Base-by-base conservation (phyloP, 2,888 invertebrate genomes). In the Malthinus flaveolus region DNA sequence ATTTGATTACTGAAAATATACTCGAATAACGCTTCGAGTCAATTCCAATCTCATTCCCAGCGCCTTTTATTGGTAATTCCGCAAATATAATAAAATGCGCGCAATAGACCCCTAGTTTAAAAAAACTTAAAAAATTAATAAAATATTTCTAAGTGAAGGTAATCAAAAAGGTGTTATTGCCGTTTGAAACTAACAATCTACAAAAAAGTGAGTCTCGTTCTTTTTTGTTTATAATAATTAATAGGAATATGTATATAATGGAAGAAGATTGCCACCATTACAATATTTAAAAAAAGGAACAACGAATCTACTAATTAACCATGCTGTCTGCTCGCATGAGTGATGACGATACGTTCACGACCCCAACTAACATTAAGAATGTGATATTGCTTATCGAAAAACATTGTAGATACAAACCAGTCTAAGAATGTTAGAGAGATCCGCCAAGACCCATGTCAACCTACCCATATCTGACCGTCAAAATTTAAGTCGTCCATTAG, bases 381-480 rank as follows among this genome's bases (percentile, higher is more conserved):
- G 67, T 70, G 63, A 66, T 62, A 51, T 46, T 53, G 37, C 13
- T 15, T 53, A 59, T 49, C 36, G 49, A 36, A 54, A 56, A 59
- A 39, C 42, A 12, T 32, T 36, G 31, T 44, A 9, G 32, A 36
- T 35, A 32, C 44, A 50, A 42, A 54, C 68, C 73, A 70, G 68
- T 73, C 72, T 71, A 67, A 67, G 58, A 44, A 53, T 57, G 56
- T 63, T 61, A 63, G 61, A 62, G 23, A 23, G 69, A 68, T 68
- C 70, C 72, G 76, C 77, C 78, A 75, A 23, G 76, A 78, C 78
- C 78, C 77, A 77, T 75, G 74, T 78, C 78, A 78, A 73, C 72
- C 62, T 70, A 70, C 70, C 73, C 73, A 71, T 70, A 71, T 72
- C 70, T 69, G 68, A 66, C 69, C 70, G 74, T 75, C 75, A 73